Conservation (phyloP, 2,888 invertebrate species). For the Fragum fragum region DNA sequence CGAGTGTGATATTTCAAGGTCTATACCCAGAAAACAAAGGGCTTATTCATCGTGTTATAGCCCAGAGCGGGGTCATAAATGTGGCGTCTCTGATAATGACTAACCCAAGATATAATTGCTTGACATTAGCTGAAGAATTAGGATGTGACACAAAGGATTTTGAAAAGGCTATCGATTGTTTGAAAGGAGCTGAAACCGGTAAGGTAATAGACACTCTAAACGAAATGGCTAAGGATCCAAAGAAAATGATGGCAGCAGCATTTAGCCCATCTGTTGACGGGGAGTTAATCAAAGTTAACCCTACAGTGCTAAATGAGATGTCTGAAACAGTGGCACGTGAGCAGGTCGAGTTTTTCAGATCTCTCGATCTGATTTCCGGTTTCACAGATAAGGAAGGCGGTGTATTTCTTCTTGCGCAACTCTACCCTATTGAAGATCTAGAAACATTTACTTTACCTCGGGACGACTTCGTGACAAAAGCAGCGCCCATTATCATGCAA, state of each 20-base stretch:
- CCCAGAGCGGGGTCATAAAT: slow-evolving; percentile 70
- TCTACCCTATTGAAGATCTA: slow-evolving; percentile 11
- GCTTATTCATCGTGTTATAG: slow-evolving; percentile 75
- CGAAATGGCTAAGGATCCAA: background rate
- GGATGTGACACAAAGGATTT: slow-evolving; percentile 18
- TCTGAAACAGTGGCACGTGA: background rate
- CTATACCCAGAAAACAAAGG: slow-evolving; percentile 72
- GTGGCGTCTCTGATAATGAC: background rate
- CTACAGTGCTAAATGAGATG: background rate
- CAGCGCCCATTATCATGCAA: background rate
- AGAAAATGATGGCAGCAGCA: slow-evolving; percentile 87
- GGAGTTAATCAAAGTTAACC: slow-evolving; percentile 91
- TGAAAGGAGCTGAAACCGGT: slow-evolving; percentile 15
- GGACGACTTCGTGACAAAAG: slow-evolving; percentile 2
- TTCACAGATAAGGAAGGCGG: slow-evolving; percentile 91
- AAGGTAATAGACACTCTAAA: background rate
- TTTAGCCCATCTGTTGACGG: slow-evolving; percentile 97
- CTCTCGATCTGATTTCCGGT: slow-evolving; percentile 93
- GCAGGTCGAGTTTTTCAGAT: slow-evolving; percentile 93
- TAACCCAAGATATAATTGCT: background rate
- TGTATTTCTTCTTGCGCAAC: background rate
- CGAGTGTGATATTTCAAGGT: slow-evolving; percentile 69
- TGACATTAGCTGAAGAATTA: slow-evolving; percentile 16
- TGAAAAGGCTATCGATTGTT: slow-evolving; percentile 17
- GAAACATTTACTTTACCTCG: slow-evolving; percentile 4